phyloP scores from a whole-genome alignment of 1,140 invertebrate genomes.

The Drosophila mayri region DNA sequence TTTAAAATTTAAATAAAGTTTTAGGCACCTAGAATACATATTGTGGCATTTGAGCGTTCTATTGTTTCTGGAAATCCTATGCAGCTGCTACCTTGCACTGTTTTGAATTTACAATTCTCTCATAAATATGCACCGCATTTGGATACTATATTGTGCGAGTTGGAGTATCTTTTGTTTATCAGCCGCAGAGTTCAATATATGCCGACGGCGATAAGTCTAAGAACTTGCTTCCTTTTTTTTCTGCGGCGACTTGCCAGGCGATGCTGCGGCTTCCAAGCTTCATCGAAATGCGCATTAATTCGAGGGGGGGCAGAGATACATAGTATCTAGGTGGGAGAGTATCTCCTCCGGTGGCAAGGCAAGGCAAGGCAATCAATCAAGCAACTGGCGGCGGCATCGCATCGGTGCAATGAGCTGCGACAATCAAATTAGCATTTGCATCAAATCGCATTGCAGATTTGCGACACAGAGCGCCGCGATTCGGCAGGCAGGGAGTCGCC shows the following conservation, averaged over 20 bases:
- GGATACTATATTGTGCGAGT: constrained; percentile 13
- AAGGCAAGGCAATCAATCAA: constrained; percentile 55
- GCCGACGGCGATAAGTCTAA: constrained; percentile 62
- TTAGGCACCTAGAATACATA: constrained; percentile 5
- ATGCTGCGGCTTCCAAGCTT: constrained; percentile 30
- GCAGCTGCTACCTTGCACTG: constrained; percentile 45
- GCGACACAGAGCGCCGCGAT: constrained; percentile 33
- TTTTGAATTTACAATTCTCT: constrained; percentile 45
- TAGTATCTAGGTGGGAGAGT: constrained; percentile 21
- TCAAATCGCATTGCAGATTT: constrained; percentile 63
- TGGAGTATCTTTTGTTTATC: constrained; percentile 41
- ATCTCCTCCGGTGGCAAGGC: constrained; percentile 18
- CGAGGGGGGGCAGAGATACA: not conserved
- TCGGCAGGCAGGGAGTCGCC: constrained; percentile 7
- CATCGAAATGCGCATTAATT: constrained; percentile 76
- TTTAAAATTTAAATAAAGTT: constrained; percentile 2
- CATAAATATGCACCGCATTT: constrained; percentile 57
- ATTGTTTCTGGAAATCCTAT: constrained; percentile 19
- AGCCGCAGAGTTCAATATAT: constrained; percentile 71
- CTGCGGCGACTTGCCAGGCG: not conserved
- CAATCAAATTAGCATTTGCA: constrained; percentile 70
- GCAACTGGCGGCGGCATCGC: constrained; percentile 30
- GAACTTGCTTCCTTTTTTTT: constrained; percentile 38
- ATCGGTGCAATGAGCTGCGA: constrained; percentile 54
- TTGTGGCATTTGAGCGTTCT: constrained; percentile 5